Conservation (phyloP, 2,888 invertebrate genomes). For the Neuroscelio doddi region DNA sequence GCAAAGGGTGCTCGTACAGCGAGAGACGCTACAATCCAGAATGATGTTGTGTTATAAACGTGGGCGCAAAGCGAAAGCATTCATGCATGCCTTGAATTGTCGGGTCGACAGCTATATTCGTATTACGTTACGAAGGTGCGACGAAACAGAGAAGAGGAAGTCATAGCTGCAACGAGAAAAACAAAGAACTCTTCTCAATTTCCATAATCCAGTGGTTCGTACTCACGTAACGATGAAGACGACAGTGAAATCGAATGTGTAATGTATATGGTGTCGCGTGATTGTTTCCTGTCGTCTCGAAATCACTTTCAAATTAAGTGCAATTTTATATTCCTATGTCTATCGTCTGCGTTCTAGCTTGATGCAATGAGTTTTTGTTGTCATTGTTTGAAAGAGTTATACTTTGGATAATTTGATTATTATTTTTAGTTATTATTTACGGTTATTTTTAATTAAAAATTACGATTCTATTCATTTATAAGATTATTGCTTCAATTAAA, state of each 20-base stretch:
- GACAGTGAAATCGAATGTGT: constrained; percentile 38
- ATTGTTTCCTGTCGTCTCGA: constrained; percentile 31
- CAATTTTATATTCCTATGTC: constrained; percentile 19
- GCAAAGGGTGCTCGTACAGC: not conserved
- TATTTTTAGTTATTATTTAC: too few species aligned
- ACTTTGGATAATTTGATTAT: too few species aligned
- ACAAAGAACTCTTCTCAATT: constrained; percentile 34
- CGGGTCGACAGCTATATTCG: constrained; percentile 8
- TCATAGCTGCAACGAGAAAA: constrained; percentile 26
- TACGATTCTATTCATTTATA: too few species aligned
- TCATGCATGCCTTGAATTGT: constrained; percentile 21
- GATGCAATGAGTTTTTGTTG: too few species aligned
- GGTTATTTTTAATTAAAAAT: too few species aligned
- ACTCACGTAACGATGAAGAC: constrained; percentile 29
- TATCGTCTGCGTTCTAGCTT: too few species aligned
- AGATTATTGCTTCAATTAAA: too few species aligned
- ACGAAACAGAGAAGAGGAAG: constrained; percentile 22
- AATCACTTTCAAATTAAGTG: constrained; percentile 34
- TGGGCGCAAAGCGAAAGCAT: constrained; percentile 29
- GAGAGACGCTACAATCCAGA: constrained; percentile 16
- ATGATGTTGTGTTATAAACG: constrained; percentile 24
- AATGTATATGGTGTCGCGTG: constrained; percentile 41
- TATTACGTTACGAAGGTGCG: constrained; percentile 30
- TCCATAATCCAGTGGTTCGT: constrained; percentile 39
- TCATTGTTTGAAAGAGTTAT: too few species aligned